phyloP scores from a whole-genome alignment of 1,140 invertebrate species.

The Cataglyphis hispanica region DNA sequence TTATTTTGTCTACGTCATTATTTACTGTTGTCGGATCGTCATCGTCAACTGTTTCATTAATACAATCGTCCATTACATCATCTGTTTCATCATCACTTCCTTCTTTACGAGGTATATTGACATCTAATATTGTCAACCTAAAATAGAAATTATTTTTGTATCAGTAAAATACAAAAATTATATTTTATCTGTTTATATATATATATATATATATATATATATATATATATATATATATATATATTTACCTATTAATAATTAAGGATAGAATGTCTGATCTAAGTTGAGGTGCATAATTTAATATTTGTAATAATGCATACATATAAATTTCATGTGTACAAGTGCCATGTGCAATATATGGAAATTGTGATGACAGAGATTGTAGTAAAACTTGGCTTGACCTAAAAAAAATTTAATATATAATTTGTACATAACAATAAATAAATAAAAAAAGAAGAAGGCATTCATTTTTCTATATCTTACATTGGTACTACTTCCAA shows the following conservation, averaged over 20 bases:
- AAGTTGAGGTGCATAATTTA: constrained; percentile 89
- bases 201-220: too few relatives aligned
- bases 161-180: background rate
- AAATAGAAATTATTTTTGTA: constrained; percentile 62
- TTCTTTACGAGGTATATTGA: constrained; percentile 88
- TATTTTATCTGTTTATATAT: constrained; percentile 53
- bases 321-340: constrained; percentile 89
- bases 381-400: constrained; percentile 86
- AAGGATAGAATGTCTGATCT: constrained; percentile 88
- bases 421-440: constrained; percentile 66
- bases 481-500: constrained; percentile 89
- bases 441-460: constrained; percentile 70
- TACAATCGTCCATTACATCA: constrained; percentile 61
- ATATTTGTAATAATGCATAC: constrained; percentile 89
- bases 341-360: constrained; percentile 88
- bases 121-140: constrained; percentile 90
- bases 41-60: constrained; percentile 79
- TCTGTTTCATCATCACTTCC: constrained; percentile 84
- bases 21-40: constrained; percentile 78
- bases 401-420: constrained; percentile 84
- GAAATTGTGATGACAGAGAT: constrained; percentile 88
- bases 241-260: constrained; percentile 89
- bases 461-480: constrained; percentile 75
- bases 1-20: constrained; percentile 73
- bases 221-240: too few relatives aligned